Base-by-base conservation (phyloP, 2,113 vertebrate genomes). In the Passer domesticus region DNA sequence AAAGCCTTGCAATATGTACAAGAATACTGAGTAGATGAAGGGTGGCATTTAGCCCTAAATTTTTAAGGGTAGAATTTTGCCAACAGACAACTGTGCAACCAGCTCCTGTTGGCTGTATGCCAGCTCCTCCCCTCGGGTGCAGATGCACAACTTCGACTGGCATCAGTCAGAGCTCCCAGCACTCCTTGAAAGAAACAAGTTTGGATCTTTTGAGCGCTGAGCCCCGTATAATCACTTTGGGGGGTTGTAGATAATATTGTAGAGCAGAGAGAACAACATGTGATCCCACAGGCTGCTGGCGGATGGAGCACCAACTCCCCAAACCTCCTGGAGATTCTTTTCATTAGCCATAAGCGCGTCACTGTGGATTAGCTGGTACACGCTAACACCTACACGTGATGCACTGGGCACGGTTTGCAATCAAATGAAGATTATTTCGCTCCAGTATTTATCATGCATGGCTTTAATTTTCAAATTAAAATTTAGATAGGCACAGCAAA, bases 401-500 rank as follows among this genome's bases (percentile, higher is more conserved):
- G 88, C 85, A 49, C 83, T 82, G 66, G 78, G 70, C 73, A 49
- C 6, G 15, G 86, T 15, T 90, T 60, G 74, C 92, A 95, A 83
- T 86, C 94, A 90, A 90, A 85, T 79, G 83, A 84, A 95, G 94
- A 95, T 95, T 95, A 97, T 94, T 97, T 93, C 27, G 0, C 86
- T 75, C 76, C 69, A 62, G 41, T 50, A 93, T 96, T 94, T 96
- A 90, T 90, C 92, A 93, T 78, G 88, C 62, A 59, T 30, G 69
- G 93, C 80, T 96, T 96, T 96, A 89, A 94, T 95, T 96, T 94
- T 94, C 86, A 92, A 97, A 96, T 96, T 96, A 96, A 93, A 96
- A 92, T 89, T 93, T 94, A 95, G 92, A 82, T 30, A 95, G 91
- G 76, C 80, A 84, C 69, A 69, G 83, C 77, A 95, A 93, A 90